Evolutionary conservation across 2,888 invertebrate genomes (phyloP), one percentile per base, ranked within the genome.

Genomic region (Nasonia oneida): DNA sequence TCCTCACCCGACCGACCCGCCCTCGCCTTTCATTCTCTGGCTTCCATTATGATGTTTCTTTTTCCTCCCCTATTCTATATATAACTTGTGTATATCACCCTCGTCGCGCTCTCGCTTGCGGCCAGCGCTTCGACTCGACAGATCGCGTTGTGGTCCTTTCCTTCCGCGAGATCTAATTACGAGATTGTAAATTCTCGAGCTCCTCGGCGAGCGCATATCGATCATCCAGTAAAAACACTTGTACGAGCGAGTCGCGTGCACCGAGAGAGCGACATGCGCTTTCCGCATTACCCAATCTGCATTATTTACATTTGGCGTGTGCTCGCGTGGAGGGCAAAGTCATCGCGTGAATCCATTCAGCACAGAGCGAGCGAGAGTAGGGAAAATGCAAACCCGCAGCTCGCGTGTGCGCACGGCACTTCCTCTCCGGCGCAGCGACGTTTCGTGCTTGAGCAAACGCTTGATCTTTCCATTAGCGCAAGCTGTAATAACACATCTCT

Each of bases 401-500:
- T 81, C 78, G 85, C 77, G 81, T 78, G 81, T 74, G 85, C 70
- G 42, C 18, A 5, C 23, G 23, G 47, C 64, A 15, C 74, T 50
- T 5, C n/a, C 73, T 23, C 42, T 73, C 73, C n/a, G 70, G 37
- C 37, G 5, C n/a, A 74, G 74, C 75, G 53, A 73, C 71, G 53
- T 82, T 73, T 86, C 85, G 39, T 74, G 80, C 83, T 42, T 14
- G 42, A 73, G 71, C 47, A 73, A 84, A 18, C 61, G 70, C 81
- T 86, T 81, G 86, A 86, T 86, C 86, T 86, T 86, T 86, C 86
- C 83, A 86, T 84, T 81, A 81, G 81, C 14, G 61, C 76, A 73
- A 83, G 42, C 86, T 74, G 83, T 83, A 86, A 86, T 86, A 84
- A 83, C 78, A 78, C 73, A 76, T 82, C 71, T 78, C 57, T n/a